Percentiles rank a stretch among this genome's conserved stretches.
Conservation (phyloP, 2,888 invertebrate genomes). For the Cephus spinipes region DNA sequence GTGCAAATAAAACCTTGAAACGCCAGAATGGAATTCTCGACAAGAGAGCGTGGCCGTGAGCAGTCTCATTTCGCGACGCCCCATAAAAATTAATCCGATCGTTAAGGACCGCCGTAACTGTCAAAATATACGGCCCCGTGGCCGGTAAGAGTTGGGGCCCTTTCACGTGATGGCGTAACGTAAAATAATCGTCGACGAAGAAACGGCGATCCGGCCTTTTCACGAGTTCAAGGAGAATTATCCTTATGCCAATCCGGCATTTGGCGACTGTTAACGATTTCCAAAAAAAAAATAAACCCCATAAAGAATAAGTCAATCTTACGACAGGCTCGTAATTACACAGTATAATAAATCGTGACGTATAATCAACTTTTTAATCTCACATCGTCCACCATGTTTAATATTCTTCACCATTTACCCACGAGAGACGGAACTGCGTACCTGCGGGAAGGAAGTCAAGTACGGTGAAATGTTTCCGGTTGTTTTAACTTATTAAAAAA, state of each 20-base stretch:
- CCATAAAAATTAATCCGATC: constrained; percentile 62
- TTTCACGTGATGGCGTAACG: background rate
- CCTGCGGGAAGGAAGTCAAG: background rate
- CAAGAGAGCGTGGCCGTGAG: constrained; percentile 18
- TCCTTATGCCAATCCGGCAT: background rate
- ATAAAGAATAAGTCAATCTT: background rate
- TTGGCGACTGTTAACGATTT: background rate
- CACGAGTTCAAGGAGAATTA: background rate
- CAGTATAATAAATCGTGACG: background rate
- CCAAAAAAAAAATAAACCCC: background rate
- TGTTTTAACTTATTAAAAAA: background rate
- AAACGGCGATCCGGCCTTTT: background rate
- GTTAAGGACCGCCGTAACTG: constrained; percentile 53
- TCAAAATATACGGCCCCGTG: constrained; percentile 52
- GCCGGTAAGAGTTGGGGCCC: constrained; percentile 16
- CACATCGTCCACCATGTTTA: background rate
- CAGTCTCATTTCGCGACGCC: constrained; percentile 49
- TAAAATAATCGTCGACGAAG: constrained; percentile 4
- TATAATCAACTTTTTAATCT: background rate
- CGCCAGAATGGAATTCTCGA: constrained; percentile 16
- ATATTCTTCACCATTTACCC: background rate
- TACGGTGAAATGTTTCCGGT: background rate
- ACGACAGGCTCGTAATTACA: background rate
- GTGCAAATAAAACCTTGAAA: constrained; percentile 42
- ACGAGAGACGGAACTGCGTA: background rate